phyloP scores from a whole-genome alignment of 2,797 vertebrate genomes.

The Parauchenoglanis punctatus region DNA sequence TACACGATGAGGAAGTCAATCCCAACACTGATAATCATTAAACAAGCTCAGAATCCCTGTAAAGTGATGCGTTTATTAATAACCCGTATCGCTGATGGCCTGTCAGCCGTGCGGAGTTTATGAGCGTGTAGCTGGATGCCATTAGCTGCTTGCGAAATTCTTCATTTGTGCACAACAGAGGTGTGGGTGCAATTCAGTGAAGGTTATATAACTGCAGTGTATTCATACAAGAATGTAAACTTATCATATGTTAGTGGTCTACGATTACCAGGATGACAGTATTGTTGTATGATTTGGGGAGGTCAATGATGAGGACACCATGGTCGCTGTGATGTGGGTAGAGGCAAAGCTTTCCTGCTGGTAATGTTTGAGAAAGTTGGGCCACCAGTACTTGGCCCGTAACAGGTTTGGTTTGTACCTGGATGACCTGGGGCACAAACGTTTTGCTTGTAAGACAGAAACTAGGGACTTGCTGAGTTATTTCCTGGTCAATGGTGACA shows the following conservation, averaged over 20 bases:
- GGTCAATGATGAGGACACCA: no score
- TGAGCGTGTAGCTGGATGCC: not conserved
- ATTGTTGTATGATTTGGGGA: no score
- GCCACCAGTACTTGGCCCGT: no score
- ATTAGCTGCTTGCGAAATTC: not conserved
- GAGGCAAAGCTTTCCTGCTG: no score
- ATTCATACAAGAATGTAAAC: not conserved
- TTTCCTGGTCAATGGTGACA: no score
- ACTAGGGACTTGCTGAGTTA: no score
- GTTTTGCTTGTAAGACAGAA: no score
- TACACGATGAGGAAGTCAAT: not conserved
- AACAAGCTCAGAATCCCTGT: not conserved
- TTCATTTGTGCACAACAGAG: not conserved
- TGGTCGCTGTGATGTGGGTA: no score
- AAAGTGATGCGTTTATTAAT: not conserved
- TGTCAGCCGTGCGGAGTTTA: not conserved
- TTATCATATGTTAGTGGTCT: not conserved
- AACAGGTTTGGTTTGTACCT: no score
- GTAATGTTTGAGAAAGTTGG: no score
- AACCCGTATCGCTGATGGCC: not conserved
- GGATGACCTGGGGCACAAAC: no score
- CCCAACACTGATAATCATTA: not conserved
- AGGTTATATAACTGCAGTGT: constrained; percentile 3
- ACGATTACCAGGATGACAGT: no score
- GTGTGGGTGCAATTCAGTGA: not conserved